Evolutionary conservation across 2,888 invertebrate genomes (phyloP), one percentile per base, ranked within the genome.

Genomic region (Watsonalla binaria): DNA sequence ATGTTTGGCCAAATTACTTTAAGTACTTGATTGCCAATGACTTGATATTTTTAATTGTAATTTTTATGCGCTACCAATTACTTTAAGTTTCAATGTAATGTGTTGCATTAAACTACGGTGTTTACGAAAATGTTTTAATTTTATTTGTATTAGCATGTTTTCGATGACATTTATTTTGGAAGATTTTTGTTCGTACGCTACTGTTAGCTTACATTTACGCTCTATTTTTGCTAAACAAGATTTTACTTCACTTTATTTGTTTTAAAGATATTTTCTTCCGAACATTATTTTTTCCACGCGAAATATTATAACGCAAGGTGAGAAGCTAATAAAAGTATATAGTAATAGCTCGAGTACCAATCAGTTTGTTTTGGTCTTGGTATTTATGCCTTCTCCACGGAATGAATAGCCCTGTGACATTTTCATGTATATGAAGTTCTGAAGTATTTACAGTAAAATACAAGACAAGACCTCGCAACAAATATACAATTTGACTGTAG

Each of bases 81-180:
- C 78, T 75, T 86, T 86, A 84, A 85, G 74, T 82, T 87, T 83
- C 82, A 84, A 24, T 24, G 24, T 24, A 24, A 24, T 24, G 81
- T 82, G 82, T 85, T 86, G 78, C 76, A 84, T 84, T 83, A 77
- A 85, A 90, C 79, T 84, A 85, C 82, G 73, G 81, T 85, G 85
- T 87, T 86, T 80, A 71, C 76, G 69, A 83, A 76, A 72, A 61
- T 57, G 61, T 59, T 60, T 64, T 70, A 72, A 70, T 80, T 82
- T 78, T 66, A 70, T 68, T 78, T 76, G 80, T 77, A 70, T 80
- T 78, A 74, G 72, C 72, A 74, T 72, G 62, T 72, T 84, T 80
- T 76, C 57, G 63, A 70, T 67, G 64, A 80, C 89, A 87, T 90
- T 90, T 90, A 90, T 90, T 90, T 90, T 90, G 90, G 90, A 90